Percentiles rank a stretch among this genome's conserved stretches.
These are phyloP conservation scores for Ennomos quercinarius DNA, from an alignment of 2,888 invertebrate genomes.

Conservation along the genomic window DNA sequence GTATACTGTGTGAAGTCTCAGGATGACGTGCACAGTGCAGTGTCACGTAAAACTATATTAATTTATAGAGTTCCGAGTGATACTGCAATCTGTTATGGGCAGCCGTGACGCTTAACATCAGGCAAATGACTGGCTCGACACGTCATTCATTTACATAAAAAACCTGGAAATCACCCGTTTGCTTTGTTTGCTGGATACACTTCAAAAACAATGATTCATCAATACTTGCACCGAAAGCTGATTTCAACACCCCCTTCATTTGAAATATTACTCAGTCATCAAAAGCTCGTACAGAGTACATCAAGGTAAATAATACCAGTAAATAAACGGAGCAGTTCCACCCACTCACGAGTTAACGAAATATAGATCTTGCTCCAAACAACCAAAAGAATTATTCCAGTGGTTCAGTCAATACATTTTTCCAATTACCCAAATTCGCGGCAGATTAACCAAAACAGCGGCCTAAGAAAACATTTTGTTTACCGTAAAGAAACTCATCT, in stretches of 20 bases:
- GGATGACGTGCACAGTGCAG: no score
- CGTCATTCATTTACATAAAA: no score
- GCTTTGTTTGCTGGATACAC: no score
- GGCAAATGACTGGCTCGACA: no score
- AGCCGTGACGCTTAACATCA: no score
- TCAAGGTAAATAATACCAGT: constrained; percentile 2
- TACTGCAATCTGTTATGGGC: no score
- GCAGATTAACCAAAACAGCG: constrained; percentile 25
- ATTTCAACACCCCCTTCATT: constrained; percentile 16
- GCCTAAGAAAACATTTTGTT: constrained; percentile 37
- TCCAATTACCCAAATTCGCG: constrained; percentile 17
- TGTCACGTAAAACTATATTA: no score
- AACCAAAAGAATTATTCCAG: constrained; percentile 1
- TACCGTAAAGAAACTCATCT: constrained; percentile 32
- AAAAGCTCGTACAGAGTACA: not conserved
- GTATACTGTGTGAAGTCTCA: no score
- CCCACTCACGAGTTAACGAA: not conserved
- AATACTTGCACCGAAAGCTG: constrained; percentile 6
- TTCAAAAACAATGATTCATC: constrained; percentile 7
- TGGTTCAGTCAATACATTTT: constrained; percentile 10
- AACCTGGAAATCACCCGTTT: no score
- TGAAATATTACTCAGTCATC: constrained; percentile 6
- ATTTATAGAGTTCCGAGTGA: no score
- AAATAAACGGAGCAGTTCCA: constrained; percentile 4
- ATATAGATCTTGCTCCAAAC: not conserved